Conservation (phyloP, 1,140 invertebrate species). For the Papilio polyxenes region DNA sequence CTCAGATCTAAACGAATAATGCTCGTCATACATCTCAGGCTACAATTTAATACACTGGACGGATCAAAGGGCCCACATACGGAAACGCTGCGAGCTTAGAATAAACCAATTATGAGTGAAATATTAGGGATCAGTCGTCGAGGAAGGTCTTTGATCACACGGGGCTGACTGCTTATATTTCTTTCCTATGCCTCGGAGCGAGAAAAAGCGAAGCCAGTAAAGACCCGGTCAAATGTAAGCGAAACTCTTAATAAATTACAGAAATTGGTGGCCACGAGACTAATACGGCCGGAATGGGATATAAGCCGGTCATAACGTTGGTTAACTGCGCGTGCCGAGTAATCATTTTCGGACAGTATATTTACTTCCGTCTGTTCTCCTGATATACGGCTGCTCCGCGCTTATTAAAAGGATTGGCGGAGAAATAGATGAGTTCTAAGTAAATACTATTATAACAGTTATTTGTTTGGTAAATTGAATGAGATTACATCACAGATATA, state of each 20-base stretch:
- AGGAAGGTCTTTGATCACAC: constrained; percentile 75
- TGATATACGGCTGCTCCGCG: constrained; percentile 52
- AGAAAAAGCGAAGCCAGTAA: constrained; percentile 69
- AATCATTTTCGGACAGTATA: constrained; percentile 77
- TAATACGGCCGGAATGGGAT: constrained; percentile 76
- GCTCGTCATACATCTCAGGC: constrained; percentile 67
- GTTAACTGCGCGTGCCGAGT: constrained; percentile 73
- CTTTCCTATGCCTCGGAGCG: constrained; percentile 62
- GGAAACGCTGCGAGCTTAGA: constrained; percentile 77
- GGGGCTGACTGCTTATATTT: constrained; percentile 62
- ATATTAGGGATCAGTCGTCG: constrained; percentile 78
- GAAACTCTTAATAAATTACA: constrained; percentile 77
- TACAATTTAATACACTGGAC: constrained; percentile 76
- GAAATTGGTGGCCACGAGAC: constrained; percentile 74
- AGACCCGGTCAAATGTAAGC: constrained; percentile 56
- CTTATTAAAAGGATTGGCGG: constrained; percentile 72
- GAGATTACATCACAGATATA: neutral
- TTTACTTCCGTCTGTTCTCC: constrained; percentile 75
- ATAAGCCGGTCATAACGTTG: constrained; percentile 75
- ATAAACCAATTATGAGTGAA: constrained; percentile 81
- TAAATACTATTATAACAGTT: constrained; percentile 41
- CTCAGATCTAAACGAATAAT: constrained; percentile 73
- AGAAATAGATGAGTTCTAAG: constrained; percentile 50
- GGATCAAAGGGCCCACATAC: constrained; percentile 78
- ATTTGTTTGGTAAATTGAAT: neutral